phyloP scores from a whole-genome alignment of 2,888 invertebrate species.

The Cosmopolites sordidus region DNA sequence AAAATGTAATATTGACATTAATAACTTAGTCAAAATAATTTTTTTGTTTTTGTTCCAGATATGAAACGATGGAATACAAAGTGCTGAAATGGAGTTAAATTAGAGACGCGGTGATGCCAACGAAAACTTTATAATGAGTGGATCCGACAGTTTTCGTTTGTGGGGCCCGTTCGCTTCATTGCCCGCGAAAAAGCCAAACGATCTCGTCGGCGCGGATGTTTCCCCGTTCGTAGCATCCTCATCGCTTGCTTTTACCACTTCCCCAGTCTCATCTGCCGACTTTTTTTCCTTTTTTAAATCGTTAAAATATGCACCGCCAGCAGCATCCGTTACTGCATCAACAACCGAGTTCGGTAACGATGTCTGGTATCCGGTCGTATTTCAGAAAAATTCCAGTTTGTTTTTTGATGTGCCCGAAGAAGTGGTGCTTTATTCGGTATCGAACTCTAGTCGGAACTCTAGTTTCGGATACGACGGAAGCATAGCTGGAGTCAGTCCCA shows the following conservation, averaged over 20 bases:
- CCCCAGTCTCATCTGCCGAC: slow-evolving; percentile 23
- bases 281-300: slow-evolving; percentile 14
- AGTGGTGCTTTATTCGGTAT: slow-evolving; percentile 19
- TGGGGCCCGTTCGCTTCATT: slow-evolving; percentile 40
- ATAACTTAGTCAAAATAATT: no score
- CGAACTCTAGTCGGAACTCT: slow-evolving; percentile 25
- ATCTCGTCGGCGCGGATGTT: slow-evolving; percentile 17
- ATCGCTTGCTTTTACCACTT: slow-evolving; percentile 12
- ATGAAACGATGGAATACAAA: slow-evolving; percentile 8
- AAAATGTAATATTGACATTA: no score
- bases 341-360: slow-evolving; percentile 30
- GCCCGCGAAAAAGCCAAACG: slow-evolving; percentile 32
- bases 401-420: slow-evolving; percentile 30
- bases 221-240: slow-evolving; percentile 15
- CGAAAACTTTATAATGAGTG: slow-evolving; percentile 12
- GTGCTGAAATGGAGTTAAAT: slow-evolving; percentile 9
- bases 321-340: not conserved
- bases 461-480: slow-evolving; percentile 33
- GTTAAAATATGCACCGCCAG: not conserved
- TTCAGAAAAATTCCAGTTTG: slow-evolving; percentile 35
- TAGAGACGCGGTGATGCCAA: not conserved
- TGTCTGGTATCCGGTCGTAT: slow-evolving; percentile 40
- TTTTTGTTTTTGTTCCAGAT: slow-evolving; percentile 16
- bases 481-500: slow-evolving; percentile 29
- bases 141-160: slow-evolving; percentile 20